Percentiles rank a stretch among this genome's conserved stretches.
These are phyloP conservation scores for Malurus melanocephalus DNA, from an alignment of 2,113 vertebrate species.

Conservation along the genomic window DNA sequence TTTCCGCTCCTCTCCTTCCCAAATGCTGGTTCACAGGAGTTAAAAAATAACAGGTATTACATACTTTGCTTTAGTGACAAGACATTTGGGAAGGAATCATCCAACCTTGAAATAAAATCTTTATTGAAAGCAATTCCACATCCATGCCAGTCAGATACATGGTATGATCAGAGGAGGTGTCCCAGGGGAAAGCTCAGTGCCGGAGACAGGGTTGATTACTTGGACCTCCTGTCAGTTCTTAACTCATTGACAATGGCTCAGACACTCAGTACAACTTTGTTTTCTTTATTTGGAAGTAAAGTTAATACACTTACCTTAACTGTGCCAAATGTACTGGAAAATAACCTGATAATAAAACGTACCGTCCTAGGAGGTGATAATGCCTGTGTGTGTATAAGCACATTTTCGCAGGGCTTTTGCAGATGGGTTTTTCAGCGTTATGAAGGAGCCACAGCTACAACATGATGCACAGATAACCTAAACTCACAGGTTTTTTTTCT, in stretches of 20 bases:
- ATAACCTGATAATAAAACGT: constrained; percentile 76
- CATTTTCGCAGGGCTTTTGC: constrained; percentile 49
- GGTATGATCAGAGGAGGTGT: constrained; percentile 65
- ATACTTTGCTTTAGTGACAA: constrained; percentile 69
- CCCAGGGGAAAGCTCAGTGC: constrained; percentile 62
- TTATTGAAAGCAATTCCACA: constrained; percentile 79
- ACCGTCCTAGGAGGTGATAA: constrained; percentile 59
- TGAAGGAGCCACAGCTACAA: constrained; percentile 46
- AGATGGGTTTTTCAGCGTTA: constrained; percentile 41
- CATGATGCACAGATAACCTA: constrained; percentile 60
- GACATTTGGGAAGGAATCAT: constrained; percentile 75
- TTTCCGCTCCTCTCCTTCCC: constrained; percentile 30
- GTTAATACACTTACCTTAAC: constrained; percentile 80
- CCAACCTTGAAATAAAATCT: constrained; percentile 81
- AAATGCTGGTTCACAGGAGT: constrained; percentile 55
- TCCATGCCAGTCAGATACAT: constrained; percentile 73
- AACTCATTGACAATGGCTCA: constrained; percentile 71
- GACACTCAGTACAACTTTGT: constrained; percentile 66
- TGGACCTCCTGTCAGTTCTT: constrained; percentile 74
- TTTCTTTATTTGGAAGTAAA: constrained; percentile 76
- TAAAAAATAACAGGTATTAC: constrained; percentile 69
- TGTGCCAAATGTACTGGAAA: constrained; percentile 80
- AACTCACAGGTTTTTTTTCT: constrained; percentile 27
- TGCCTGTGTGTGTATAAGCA: constrained; percentile 42
- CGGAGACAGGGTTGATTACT: constrained; percentile 72